phyloP scores from a whole-genome alignment of 2,797 vertebrate genomes.

The Pipistrellus pygmaeus region DNA sequence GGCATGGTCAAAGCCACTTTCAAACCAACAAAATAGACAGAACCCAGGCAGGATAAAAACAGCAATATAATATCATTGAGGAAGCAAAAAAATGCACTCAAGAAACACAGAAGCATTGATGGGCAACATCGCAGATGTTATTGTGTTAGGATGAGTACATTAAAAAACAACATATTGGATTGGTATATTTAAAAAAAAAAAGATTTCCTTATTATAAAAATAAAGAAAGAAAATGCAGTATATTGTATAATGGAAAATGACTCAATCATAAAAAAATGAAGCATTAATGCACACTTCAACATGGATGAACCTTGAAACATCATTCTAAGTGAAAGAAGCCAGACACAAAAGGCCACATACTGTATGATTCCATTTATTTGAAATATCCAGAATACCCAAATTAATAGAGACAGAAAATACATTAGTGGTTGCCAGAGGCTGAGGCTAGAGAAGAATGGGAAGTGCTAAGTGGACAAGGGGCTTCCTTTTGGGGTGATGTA shows the following conservation, averaged over 20 bases:
- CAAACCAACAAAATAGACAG: background rate
- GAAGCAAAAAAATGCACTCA: background rate
- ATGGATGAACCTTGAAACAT: background rate
- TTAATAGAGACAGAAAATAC: background rate
- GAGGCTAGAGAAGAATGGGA: fast-evolving
- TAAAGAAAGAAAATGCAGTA: background rate
- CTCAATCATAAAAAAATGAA: background rate
- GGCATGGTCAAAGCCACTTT: background rate
- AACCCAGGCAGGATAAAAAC: background rate
- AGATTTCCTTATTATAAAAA: background rate
- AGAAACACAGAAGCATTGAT: background rate
- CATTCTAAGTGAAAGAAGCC: background rate
- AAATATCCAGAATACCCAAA: background rate
- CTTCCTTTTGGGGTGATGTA: background rate
- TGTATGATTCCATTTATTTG: fast-evolving
- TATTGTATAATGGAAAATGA: background rate
- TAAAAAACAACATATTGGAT: background rate
- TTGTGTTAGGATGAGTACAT: too few relatives aligned
- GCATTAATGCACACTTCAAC: fast-evolving
- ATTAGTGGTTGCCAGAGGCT: background rate
- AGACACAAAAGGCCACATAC: fast-evolving
- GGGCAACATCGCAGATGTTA: fast-evolving
- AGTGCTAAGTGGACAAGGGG: too few relatives aligned
- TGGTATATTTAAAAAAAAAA: background rate
- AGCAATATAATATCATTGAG: background rate